These are phyloP conservation scores for Drosophila dives DNA, from an alignment of 2,888 invertebrate genomes.

Conservation along the genomic window DNA sequence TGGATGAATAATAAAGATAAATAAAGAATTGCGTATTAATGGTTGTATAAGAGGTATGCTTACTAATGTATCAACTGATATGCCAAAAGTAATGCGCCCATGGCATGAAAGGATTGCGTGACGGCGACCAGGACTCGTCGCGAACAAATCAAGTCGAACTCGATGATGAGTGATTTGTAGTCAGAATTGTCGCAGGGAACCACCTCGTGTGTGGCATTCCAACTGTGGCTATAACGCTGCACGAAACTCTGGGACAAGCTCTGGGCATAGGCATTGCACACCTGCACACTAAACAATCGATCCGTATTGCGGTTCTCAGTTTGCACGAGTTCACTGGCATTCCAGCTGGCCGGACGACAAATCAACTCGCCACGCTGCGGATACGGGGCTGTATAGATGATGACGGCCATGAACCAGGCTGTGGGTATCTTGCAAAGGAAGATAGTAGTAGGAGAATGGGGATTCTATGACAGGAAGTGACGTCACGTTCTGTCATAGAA, in stretches of 20 bases:
- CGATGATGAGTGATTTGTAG: constrained; percentile 81
- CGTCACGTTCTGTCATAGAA: too few relatives aligned
- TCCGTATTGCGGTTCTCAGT: constrained; percentile 73
- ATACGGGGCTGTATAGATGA: constrained; percentile 76
- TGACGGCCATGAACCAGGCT: too few relatives aligned
- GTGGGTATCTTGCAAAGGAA: too few relatives aligned
- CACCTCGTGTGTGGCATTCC: constrained; percentile 33
- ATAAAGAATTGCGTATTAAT: neutral
- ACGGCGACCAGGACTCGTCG: constrained; percentile 83
- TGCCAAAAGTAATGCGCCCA: constrained; percentile 83
- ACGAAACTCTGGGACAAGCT: constrained; percentile 69
- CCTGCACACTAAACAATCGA: constrained; percentile 81
- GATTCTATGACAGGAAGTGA: too few relatives aligned
- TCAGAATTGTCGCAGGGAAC: constrained; percentile 79
- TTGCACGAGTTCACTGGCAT: constrained; percentile 8
- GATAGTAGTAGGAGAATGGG: too few relatives aligned
- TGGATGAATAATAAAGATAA: neutral
- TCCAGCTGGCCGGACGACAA: constrained; percentile 21
- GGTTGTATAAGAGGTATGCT: constrained; percentile 26
- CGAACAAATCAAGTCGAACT: constrained; percentile 85
- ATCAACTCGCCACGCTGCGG: constrained; percentile 53
- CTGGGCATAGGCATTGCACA: constrained; percentile 81
- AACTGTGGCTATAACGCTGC: constrained; percentile 38
- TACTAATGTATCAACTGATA: constrained; percentile 77
- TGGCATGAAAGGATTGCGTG: constrained; percentile 84